These are phyloP conservation scores for Mythimna lalbum DNA, from an alignment of 2,888 invertebrate genomes.

Conservation along the genomic window DNA sequence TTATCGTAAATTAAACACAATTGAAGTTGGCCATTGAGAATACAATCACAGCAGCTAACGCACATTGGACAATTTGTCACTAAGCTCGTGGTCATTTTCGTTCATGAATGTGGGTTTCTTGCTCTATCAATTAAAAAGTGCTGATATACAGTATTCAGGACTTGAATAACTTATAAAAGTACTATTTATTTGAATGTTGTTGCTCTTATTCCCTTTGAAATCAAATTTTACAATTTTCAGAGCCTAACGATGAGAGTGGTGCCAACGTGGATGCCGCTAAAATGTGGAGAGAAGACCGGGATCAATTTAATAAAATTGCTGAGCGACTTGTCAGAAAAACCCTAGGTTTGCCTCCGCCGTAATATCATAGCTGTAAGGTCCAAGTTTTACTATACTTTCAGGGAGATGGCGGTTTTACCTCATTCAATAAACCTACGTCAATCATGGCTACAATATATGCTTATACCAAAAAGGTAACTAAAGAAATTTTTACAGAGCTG, in stretches of 20 bases:
- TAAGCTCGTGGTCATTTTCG: too few species aligned
- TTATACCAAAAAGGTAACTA: neutral
- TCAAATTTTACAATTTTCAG: slow-evolving; percentile 83
- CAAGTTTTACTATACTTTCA: slow-evolving; percentile 26
- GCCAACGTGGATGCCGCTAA: slow-evolving; percentile 99
- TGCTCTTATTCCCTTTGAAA: neutral
- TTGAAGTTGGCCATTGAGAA: too few species aligned
- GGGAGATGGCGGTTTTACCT: slow-evolving; percentile 34
- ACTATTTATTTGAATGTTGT: too few species aligned
- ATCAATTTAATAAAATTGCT: slow-evolving; percentile 98
- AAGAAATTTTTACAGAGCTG: neutral
- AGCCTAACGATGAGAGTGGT: slow-evolving; percentile 99
- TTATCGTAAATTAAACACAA: too few species aligned
- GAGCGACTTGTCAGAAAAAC: slow-evolving; percentile 97
- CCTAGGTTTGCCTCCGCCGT: slow-evolving; percentile 92
- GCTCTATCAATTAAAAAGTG: too few species aligned
- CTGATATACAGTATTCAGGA: too few species aligned
- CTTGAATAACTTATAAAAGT: neutral
- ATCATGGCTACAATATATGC: slow-evolving; percentile 10
- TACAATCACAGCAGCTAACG: too few species aligned
- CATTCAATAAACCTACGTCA: slow-evolving; percentile 21
- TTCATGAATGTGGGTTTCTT: too few species aligned
- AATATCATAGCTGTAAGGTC: slow-evolving; percentile 49
- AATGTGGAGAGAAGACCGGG: slow-evolving; percentile 99
- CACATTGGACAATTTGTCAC: too few species aligned